A percentile compares a stretch with the other conserved stretches of the same genome.
Evolutionary conservation across 1,140 invertebrate species (phyloP).

Genomic region (Cydia strobilella): DNA sequence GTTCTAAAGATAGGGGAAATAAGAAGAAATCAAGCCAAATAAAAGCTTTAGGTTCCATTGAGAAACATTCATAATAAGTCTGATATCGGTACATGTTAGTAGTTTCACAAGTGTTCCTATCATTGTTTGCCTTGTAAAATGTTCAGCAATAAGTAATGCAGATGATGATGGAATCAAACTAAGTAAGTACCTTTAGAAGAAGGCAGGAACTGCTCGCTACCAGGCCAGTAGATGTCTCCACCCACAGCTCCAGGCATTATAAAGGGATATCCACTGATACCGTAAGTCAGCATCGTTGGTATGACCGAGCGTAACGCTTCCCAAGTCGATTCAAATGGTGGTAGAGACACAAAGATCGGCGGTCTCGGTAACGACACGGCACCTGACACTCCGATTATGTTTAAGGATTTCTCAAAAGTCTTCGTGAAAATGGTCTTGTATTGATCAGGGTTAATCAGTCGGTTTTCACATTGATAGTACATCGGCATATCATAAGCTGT

Average conservation of each 20-base stretch:
- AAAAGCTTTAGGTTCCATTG: no score
- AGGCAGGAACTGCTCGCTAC: slow-evolving; percentile 78
- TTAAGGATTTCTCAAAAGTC: slow-evolving; percentile 83
- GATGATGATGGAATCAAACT: background rate
- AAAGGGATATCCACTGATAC: slow-evolving; percentile 94
- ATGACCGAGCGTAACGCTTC: slow-evolving; percentile 91
- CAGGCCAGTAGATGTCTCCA: slow-evolving; percentile 86
- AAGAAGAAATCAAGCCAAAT: no score
- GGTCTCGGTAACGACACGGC: slow-evolving; percentile 90
- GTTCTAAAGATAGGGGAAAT: no score
- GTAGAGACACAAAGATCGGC: slow-evolving; percentile 92
- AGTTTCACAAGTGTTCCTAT: no score
- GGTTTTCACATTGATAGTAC: slow-evolving; percentile 88
- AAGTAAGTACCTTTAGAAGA: slow-evolving; percentile 52
- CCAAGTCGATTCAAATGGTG: slow-evolving; percentile 94
- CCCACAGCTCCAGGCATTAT: slow-evolving; percentile 96
- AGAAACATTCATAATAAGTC: no score
- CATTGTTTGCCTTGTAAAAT: no score
- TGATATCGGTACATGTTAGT: no score
- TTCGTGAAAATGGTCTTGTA: slow-evolving; percentile 88
- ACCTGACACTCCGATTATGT: slow-evolving; percentile 90
- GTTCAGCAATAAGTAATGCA: no score
- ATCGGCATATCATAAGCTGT: slow-evolving; percentile 93
- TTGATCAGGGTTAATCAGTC: slow-evolving; percentile 88
- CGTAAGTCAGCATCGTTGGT: slow-evolving; percentile 92